Conservation (phyloP, 2,888 invertebrate species). For the Folsomia manolachei region DNA sequence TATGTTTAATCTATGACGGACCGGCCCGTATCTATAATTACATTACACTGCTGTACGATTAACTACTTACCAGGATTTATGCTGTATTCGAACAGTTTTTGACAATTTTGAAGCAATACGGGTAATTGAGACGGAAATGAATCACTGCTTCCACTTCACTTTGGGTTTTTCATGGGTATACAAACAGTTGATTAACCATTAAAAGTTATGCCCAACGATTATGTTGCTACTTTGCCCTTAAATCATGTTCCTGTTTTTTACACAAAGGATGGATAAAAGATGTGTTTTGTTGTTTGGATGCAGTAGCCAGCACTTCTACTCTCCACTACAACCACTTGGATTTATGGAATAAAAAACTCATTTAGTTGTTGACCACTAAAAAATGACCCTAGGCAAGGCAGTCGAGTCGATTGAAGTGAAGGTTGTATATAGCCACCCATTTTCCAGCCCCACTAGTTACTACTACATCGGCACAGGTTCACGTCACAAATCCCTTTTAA, state of each 20-base stretch:
- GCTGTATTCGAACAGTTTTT: too few relatives aligned
- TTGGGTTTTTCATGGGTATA: neutral
- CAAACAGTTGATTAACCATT: conserved; percentile 8
- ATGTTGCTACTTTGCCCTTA: neutral
- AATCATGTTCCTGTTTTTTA: too few relatives aligned
- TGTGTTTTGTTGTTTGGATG: neutral
- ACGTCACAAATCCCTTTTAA: too few relatives aligned
- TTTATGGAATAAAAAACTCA: conserved; percentile 5
- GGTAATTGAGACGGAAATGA: neutral
- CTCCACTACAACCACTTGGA: too few relatives aligned
- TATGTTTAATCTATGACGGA: neutral
- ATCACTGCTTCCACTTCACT: conserved; percentile 5
- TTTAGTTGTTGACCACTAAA: neutral
- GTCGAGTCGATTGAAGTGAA: neutral
- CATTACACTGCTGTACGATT: too few relatives aligned
- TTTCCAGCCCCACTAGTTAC: neutral
- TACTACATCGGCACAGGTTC: neutral
- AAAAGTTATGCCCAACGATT: neutral
- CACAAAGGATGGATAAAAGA: neutral
- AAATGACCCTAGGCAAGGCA: conserved; percentile 5
- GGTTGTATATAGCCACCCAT: neutral
- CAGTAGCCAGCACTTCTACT: neutral
- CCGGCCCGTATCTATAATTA: too few relatives aligned
- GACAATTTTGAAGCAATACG: neutral
- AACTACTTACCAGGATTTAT: neutral